Evolutionary conservation across 2,113 vertebrate species (phyloP), one percentile per base, ranked within the genome.

Genomic region (Rhynchomys soricoides): DNA sequence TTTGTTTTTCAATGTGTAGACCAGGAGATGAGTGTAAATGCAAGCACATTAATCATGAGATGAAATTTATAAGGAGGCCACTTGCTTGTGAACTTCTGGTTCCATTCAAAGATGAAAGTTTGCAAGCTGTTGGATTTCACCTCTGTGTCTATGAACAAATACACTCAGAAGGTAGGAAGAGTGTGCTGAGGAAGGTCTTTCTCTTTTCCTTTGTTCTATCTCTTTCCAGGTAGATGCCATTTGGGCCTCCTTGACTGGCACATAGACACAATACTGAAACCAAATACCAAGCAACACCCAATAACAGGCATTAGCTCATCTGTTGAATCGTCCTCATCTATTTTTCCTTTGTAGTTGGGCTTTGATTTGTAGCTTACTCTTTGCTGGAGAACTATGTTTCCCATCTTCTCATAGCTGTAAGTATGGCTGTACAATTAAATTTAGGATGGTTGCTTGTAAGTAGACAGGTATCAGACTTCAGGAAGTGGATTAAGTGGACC

Each of bases 1-100:
- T 98, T 98, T 98, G 90, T 98, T 98, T 99, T 98, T 98, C 97
- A 97, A 98, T 96, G 96, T 93, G 90, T 93, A 98, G 97, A 97
- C 97, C 96, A 97, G 95, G 73, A 98, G 98, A 98, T 98, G 98
- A 98, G 98, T 98, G 95, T 86, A 96, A 97, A 98, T 37, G 85
- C 50, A 96, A 98, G 43, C 70, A 94, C 97, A 98, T 98, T 98
- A 98, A 98, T 99, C 98, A 98, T 15, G 12, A 96, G 94, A 96
- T 95, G 94, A 94, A 95, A 95, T 96, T 98, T 98, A 98, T 97
- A 96, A 94, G 93, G 95, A 98, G 96, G 90, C 94, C 70, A 93
- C 87, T 98, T 97, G 77, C 37, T 92, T 91, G 50, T 86, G 52
- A 97, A 97, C 86, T 96, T 95, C 93, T 97, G 93, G 89, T 96